phyloP scores from a whole-genome alignment of 2,797 vertebrate genomes.

The Tragelaphus oryx region DNA sequence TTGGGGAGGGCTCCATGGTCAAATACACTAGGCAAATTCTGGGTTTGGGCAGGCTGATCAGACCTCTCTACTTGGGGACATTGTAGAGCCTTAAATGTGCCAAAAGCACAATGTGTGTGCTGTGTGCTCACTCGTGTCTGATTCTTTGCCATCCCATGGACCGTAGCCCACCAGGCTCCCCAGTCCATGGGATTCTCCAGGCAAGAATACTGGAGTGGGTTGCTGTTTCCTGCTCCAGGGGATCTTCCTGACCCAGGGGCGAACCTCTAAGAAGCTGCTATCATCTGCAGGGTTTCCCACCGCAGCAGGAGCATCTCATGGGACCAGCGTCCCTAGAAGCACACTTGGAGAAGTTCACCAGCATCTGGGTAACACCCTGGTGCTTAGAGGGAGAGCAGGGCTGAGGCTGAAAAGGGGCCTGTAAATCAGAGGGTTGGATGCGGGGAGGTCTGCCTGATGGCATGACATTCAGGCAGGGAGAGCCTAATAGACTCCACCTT shows the following conservation, averaged over 20 bases:
- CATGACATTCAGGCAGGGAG: neutral
- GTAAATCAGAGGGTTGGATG: neutral
- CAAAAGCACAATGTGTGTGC: neutral
- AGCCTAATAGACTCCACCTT: neutral
- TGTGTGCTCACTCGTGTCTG: neutral
- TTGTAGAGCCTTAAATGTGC: neutral
- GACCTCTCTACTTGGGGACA: neutral
- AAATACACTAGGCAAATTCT: neutral
- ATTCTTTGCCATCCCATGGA: neutral
- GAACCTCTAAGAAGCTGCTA: neutral
- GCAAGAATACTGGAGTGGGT: neutral
- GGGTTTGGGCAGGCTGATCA: neutral
- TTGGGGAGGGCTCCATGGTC: neutral
- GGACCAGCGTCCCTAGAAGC: neutral
- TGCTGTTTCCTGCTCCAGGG: neutral
- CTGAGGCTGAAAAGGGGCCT: neutral
- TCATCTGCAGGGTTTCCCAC: neutral
- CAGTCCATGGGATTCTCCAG: neutral
- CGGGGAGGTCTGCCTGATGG: neutral
- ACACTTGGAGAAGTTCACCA: neutral
- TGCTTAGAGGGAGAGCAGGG: neutral
- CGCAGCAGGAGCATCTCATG: neutral
- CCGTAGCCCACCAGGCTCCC: neutral
- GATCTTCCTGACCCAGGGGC: neutral
- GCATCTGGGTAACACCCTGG: neutral